Percentiles rank a stretch among this genome's conserved stretches.
Conservation (phyloP, 1,140 invertebrate genomes). For the Caenorhabditis tropicalis region DNA sequence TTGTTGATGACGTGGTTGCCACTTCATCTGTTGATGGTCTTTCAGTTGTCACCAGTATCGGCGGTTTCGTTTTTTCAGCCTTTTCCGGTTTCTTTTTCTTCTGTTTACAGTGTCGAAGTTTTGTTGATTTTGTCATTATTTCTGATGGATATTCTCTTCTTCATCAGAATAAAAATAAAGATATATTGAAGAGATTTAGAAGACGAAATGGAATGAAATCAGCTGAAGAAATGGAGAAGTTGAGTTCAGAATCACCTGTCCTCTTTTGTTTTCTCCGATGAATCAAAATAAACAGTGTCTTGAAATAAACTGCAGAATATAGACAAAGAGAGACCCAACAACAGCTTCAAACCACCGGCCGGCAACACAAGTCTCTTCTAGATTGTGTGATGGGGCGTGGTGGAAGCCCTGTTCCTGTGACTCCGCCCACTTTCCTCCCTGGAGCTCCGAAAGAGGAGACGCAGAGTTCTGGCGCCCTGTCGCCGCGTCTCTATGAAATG, state of each 20-base stretch:
- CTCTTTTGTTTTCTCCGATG: not conserved
- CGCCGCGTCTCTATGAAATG: conserved; percentile 34
- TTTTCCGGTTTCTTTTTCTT: conserved; percentile 32
- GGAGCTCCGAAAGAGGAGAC: not conserved
- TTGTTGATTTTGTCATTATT: conserved; percentile 36
- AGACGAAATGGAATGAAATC: not conserved
- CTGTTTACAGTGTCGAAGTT: conserved; percentile 33
- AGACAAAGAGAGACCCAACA: not conserved
- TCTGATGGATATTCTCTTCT: not conserved
- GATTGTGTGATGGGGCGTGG: conserved; percentile 43
- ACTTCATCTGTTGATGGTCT: not conserved
- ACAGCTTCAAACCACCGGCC: not conserved
- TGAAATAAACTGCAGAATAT: not conserved
- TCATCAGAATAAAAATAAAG: conserved; percentile 18
- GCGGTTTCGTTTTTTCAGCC: not conserved
- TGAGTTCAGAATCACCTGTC: not conserved
- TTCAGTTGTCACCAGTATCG: not conserved
- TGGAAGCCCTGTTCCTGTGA: conserved; percentile 21
- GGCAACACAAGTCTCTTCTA: conserved; percentile 23
- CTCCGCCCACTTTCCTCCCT: not conserved
- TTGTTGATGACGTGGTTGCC: not conserved
- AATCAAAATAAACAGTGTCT: not conserved
- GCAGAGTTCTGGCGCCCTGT: conserved; percentile 26
- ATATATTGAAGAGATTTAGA: not conserved
- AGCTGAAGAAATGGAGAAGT: not conserved